Evolutionary conservation across 2,113 vertebrate genomes (phyloP).

Genomic region (Proteles cristata): DNA sequence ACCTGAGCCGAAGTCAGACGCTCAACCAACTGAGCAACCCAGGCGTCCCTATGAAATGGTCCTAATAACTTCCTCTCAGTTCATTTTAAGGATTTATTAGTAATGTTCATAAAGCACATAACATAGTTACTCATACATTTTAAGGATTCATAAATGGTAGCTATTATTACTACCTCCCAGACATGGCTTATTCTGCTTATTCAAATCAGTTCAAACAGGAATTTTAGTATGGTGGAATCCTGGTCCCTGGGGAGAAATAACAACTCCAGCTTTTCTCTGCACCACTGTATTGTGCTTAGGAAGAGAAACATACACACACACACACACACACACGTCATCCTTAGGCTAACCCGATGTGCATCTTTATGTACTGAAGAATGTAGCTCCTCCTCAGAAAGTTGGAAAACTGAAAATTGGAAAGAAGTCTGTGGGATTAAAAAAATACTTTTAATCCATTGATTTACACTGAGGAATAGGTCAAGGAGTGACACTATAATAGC

Average conservation of each 20-base stretch:
- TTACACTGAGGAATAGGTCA: neutral
- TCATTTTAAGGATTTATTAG: neutral
- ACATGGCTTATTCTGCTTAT: neutral
- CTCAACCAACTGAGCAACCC: too few relatives aligned
- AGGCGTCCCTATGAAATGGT: neutral
- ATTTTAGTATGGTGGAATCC: neutral
- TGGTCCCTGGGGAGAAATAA: neutral
- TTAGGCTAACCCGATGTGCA: neutral
- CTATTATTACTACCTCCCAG: neutral
- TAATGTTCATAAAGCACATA: neutral
- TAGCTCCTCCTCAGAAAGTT: neutral
- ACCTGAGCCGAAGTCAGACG: too few relatives aligned
- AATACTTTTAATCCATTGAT: neutral
- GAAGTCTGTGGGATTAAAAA: neutral
- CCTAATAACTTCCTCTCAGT: neutral
- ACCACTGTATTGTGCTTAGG: neutral
- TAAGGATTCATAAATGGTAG: neutral
- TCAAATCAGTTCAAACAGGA: neutral
- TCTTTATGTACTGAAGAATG: neutral
- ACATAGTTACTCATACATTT: neutral
- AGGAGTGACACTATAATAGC: neutral
- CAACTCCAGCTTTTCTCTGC: neutral
- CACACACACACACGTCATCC: neutral
- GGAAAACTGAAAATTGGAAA: slow-evolving; percentile 7
- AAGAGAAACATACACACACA: neutral